Evolutionary conservation across 2,888 invertebrate genomes (phyloP).

Genomic region (Aleiodes testaceus): DNA sequence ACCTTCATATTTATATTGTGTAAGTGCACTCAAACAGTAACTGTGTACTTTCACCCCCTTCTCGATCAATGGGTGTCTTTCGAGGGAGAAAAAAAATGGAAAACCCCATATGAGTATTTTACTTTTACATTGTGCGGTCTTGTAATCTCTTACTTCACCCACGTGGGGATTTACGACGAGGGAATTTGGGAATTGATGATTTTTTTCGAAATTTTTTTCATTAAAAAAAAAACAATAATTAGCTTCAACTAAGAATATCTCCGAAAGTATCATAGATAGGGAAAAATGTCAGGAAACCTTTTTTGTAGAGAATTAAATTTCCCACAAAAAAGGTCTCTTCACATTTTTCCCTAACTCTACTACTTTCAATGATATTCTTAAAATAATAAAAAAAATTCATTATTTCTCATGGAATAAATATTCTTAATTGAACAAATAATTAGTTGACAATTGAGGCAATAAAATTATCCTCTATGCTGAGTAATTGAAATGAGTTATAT

Average conservation of each 20-base stretch:
- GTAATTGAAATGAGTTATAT: conserved; percentile 21
- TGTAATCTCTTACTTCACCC: conserved; percentile 37
- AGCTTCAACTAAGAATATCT: too few species aligned
- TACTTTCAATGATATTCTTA: too few species aligned
- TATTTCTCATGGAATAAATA: too few species aligned
- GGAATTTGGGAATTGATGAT: conserved; percentile 38
- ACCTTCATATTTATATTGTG: conserved; percentile 39
- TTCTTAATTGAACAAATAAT: too few species aligned
- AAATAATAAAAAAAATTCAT: too few species aligned
- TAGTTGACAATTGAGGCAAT: not conserved
- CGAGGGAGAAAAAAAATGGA: not conserved
- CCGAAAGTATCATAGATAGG: too few species aligned
- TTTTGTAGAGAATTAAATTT: too few species aligned
- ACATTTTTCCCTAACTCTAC: too few species aligned
- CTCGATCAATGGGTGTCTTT: conserved; percentile 17
- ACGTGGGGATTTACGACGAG: conserved; percentile 38
- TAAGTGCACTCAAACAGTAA: conserved; percentile 25
- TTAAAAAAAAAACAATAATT: too few species aligned
- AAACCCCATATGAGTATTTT: conserved; percentile 22
- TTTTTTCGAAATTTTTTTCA: too few species aligned
- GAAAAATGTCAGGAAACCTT: too few species aligned
- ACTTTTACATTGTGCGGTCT: conserved; percentile 38
- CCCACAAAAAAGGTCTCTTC: too few species aligned
- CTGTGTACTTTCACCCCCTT: conserved; percentile 11
- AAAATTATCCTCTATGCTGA: conserved; percentile 1